Evolutionary conservation across 2,113 vertebrate species (phyloP), one percentile per base, ranked within the genome.

Genomic region (Callaeas wilsoni): DNA sequence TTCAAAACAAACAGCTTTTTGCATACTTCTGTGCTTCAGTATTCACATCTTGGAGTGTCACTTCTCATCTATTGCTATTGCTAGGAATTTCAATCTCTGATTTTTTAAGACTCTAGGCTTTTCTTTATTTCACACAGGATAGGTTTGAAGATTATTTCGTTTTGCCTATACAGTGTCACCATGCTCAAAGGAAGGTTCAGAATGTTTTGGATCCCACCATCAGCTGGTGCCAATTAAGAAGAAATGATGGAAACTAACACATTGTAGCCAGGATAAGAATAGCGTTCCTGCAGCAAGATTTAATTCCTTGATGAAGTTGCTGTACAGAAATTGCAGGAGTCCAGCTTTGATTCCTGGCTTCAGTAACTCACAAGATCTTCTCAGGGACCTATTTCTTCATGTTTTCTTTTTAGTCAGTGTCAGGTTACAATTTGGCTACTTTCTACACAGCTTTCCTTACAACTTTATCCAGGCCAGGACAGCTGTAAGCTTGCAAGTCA

Each of bases 401-500:
- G 33, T 77, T 84, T 93, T 79, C 60, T 84, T 81, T 82, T 78
- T 50, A 79, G 27, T 49, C 39, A 63, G 60, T 2, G 2, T 87
- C 53, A 64, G 41, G 30, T 94, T 82, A 52, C 65, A 9, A 52
- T 90, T 56, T 93, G 90, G 78, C 78, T 52, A 59, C 71, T 73
- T 78, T 77, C 73, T 89, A 20, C n/a, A 80, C 35, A 62, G 16
- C 49, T 68, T 80, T 76, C 59, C 67, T 76, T 53, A 44, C 46
- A 55, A 76, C 52, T 88, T 65, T 46, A 64, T 23, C 16, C n/a
- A 74, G 75, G 37, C 64, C 55, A 76, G 68, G 71, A 22, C 67
- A 92, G 42, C 63, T 88, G 39, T 64, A 93, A 93, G 55, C 69
- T 90, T 88, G 71, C 75, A 86, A 92, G 83, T 89, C 93, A 91